Percentiles rank a stretch among this genome's conserved stretches.
phyloP scores from a whole-genome alignment of 2,113 vertebrate species.

The Microtus oregoni region DNA sequence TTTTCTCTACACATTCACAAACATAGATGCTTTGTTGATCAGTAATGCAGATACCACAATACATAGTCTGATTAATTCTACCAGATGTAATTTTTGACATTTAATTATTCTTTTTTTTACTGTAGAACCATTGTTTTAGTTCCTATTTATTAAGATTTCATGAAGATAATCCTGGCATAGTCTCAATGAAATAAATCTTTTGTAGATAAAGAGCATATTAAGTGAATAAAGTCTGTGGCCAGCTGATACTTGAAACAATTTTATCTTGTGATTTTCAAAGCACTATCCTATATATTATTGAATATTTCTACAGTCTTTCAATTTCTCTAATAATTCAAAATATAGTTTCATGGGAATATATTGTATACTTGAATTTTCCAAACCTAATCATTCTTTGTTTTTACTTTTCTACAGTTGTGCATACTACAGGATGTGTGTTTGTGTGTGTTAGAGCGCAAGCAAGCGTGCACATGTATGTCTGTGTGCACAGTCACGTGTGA shows the following conservation, averaged over 20 bases:
- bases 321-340: not conserved
- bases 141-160: not conserved
- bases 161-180: not conserved
- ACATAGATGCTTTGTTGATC: constrained; percentile 23
- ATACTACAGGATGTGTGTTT: not conserved
- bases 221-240: not conserved
- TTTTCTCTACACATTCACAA: not conserved
- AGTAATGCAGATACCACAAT: not conserved
- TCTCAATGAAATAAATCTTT: not conserved
- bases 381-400: not conserved
- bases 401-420: not conserved
- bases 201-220: not conserved
- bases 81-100: not conserved
- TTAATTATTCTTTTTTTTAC: not conserved
- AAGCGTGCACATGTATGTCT: not conserved
- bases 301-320: not conserved
- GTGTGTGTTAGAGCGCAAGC: not conserved
- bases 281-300: not conserved
- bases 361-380: not conserved
- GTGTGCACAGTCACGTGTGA: not conserved
- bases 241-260: not conserved
- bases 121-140: not conserved
- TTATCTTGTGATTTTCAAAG: not conserved
- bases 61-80: not conserved
- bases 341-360: not conserved